Percentiles rank a stretch among this genome's conserved stretches.
Evolutionary conservation across 2,797 vertebrate genomes (phyloP).

Genomic region (Pyrocephalus nanus): DNA sequence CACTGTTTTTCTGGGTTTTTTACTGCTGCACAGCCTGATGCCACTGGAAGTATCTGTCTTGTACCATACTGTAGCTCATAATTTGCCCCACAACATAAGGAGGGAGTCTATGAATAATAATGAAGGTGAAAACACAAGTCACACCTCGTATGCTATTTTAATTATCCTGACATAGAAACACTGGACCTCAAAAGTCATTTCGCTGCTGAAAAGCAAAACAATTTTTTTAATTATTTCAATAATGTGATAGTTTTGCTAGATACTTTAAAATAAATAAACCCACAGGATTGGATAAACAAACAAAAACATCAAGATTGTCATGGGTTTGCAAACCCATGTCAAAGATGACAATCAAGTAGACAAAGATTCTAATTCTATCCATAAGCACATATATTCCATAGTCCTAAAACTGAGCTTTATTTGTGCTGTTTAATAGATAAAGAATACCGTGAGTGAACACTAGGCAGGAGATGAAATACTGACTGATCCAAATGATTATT

Average conservation of each 20-base stretch:
- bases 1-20: neutral
- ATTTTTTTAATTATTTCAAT: neutral
- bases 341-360: neutral
- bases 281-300: neutral
- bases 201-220: neutral
- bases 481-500: neutral
- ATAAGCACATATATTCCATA: neutral
- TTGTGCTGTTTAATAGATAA: neutral
- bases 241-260: neutral
- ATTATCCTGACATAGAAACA: neutral
- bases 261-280: neutral
- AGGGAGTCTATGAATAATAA: neutral
- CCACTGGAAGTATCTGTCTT: slow-evolving; percentile 5
- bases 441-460: neutral
- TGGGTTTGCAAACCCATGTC: too few species aligned
- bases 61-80: slow-evolving; percentile 15
- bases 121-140: neutral
- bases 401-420: neutral
- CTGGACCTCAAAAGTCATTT: neutral
- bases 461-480: neutral
- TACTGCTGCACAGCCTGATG: neutral
- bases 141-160: neutral
- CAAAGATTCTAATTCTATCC: neutral
- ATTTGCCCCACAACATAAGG: neutral
- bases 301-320: neutral